Evolutionary conservation across 1,140 invertebrate species (phyloP).

Genomic region (Pseudomyrmex flavicornis): DNA sequence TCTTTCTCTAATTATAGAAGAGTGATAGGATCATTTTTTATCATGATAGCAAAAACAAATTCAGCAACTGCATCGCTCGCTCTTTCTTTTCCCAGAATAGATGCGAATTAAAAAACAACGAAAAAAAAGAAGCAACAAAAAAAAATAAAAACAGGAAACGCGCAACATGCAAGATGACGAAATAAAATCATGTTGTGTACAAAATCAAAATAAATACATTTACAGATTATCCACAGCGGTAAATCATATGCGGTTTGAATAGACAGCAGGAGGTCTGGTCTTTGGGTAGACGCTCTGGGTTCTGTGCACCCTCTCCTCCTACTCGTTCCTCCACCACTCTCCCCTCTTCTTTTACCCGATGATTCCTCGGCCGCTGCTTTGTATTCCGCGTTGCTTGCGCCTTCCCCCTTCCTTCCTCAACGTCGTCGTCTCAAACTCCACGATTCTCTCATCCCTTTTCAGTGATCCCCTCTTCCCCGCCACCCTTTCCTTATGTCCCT

Average conservation of each 20-base stretch:
- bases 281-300: conserved; percentile 57
- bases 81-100: background rate
- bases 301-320: conserved; percentile 52
- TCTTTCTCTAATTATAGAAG: background rate
- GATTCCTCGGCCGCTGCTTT: conserved; percentile 79
- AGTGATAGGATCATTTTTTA: conserved; percentile 63
- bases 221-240: conserved; percentile 84
- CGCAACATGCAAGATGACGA: conserved; percentile 44
- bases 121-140: background rate
- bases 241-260: conserved; percentile 84
- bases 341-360: conserved; percentile 71
- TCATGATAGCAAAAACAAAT: conserved; percentile 69
- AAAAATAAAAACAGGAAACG: background rate
- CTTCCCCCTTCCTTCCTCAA: conserved; percentile 60
- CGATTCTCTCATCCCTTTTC: conserved; percentile 70
- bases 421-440: conserved; percentile 69
- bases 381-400: conserved; percentile 81
- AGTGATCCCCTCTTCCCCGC: conserved; percentile 35
- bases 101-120: conserved; percentile 5
- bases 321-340: conserved; percentile 44
- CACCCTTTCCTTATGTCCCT: conserved; percentile 50
- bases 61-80: background rate
- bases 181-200: conserved; percentile 80
- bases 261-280: conserved; percentile 81
- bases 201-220: conserved; percentile 85